Conservation (phyloP, 2,797 vertebrate genomes). For the Telmatherina bonti region DNA sequence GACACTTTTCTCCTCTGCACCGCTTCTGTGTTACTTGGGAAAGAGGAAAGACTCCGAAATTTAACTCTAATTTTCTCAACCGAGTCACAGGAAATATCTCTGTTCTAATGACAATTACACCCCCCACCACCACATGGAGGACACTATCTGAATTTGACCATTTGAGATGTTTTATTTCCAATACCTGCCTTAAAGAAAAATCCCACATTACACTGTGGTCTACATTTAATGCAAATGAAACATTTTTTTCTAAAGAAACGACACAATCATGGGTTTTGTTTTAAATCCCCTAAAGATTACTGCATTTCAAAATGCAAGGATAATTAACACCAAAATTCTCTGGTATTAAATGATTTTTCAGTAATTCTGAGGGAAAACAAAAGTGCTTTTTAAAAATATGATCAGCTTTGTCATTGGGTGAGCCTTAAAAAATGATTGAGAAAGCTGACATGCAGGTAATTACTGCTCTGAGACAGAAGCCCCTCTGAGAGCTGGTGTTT, state of each 20-base stretch:
- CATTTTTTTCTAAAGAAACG: neutral
- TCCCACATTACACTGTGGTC: neutral
- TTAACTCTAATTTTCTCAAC: neutral
- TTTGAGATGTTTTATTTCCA: neutral
- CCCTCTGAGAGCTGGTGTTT: neutral
- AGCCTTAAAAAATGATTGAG: neutral
- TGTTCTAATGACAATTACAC: neutral
- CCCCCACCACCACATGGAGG: neutral
- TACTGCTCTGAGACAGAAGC: neutral
- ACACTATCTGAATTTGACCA: neutral
- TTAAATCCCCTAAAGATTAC: neutral
- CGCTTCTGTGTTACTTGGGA: conserved; percentile 15
- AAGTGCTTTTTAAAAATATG: neutral
- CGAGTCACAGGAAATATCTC: neutral
- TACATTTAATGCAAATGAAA: neutral
- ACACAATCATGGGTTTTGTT: neutral
- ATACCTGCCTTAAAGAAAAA: neutral
- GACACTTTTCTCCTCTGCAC: conserved; percentile 23
- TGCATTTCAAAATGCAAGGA: neutral
- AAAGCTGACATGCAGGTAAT: neutral
- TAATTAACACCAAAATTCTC: neutral
- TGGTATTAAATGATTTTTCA: neutral
- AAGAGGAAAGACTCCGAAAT: conserved; percentile 7
- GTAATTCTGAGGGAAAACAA: neutral
- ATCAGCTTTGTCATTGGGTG: neutral